phyloP scores from a whole-genome alignment of 2,888 invertebrate species.

The Agrochola litura region DNA sequence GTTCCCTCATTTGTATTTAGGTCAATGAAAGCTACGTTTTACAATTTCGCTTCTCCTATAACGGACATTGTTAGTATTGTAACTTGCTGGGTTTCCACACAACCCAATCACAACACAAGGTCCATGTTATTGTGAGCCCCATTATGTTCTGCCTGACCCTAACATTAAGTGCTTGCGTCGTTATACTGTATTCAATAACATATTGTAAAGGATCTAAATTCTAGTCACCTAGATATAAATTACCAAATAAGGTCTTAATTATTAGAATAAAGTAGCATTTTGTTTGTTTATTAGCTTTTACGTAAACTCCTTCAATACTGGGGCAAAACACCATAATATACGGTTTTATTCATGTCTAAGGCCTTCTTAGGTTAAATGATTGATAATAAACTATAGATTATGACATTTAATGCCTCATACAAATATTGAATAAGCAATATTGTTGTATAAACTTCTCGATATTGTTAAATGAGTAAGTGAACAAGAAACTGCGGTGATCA shows the following conservation, averaged over 20 bases:
- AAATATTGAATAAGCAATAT: conserved; percentile 23
- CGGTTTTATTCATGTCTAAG: conserved; percentile 50
- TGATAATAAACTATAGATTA: conserved; percentile 52
- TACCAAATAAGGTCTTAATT: conserved; percentile 27
- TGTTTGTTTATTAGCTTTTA: conserved; percentile 48
- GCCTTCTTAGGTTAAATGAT: conserved; percentile 52
- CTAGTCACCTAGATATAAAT: conserved; percentile 30
- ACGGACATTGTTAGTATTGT: conserved; percentile 3
- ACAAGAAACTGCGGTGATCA: conserved; percentile 17
- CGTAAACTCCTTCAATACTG: conserved; percentile 20
- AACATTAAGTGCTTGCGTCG: not conserved
- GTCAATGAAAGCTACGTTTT: not conserved
- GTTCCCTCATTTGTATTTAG: not conserved
- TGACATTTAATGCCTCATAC: conserved; percentile 52
- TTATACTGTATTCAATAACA: not conserved
- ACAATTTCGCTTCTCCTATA: not conserved
- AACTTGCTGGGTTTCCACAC: not conserved
- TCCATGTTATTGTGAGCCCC: not conserved
- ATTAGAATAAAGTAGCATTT: conserved; percentile 9
- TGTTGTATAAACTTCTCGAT: conserved; percentile 24
- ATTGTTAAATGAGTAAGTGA: not conserved
- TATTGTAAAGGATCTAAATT: conserved; percentile 27
- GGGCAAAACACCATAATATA: conserved; percentile 34
- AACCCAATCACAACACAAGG: not conserved
- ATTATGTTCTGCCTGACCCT: not conserved